A percentile compares a stretch with the other conserved stretches of the same genome.
phyloP scores from a whole-genome alignment of 2,797 vertebrate genomes.

The Macropodus opercularis region DNA sequence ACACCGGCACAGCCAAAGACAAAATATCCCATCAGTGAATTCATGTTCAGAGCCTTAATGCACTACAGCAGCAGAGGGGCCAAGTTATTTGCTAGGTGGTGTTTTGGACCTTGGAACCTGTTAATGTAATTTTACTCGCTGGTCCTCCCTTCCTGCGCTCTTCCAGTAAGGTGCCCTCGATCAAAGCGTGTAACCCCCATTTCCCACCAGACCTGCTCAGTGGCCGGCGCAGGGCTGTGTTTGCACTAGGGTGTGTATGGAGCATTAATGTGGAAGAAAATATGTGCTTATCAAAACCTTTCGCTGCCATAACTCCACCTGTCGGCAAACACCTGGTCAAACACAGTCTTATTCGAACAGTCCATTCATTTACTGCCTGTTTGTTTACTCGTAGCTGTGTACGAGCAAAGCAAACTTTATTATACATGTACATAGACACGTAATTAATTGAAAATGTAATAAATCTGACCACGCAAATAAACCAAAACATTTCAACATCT shows the following conservation, averaged over 20 bases:
- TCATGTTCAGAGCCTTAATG: conserved; percentile 37
- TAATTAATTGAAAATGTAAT: too few species aligned
- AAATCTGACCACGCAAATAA: too few species aligned
- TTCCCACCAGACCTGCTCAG: conserved; percentile 63
- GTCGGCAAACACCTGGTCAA: too few species aligned
- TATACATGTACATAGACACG: too few species aligned
- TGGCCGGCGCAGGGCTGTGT: conserved; percentile 50
- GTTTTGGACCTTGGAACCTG: conserved; percentile 67
- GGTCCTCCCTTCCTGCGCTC: conserved; percentile 55
- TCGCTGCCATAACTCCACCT: too few species aligned
- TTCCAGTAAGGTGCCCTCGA: conserved; percentile 67
- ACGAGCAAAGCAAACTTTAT: too few species aligned
- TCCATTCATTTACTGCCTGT: too few species aligned
- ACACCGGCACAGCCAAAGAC: conserved; percentile 24
- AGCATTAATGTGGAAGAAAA: conserved; percentile 49
- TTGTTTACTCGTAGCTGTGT: too few species aligned
- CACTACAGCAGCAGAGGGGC: conserved; percentile 32
- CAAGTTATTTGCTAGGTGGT: conserved; percentile 59
- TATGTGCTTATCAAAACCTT: conserved; percentile 40
- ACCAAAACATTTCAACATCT: too few species aligned
- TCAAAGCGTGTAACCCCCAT: conserved; percentile 73
- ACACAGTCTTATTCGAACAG: too few species aligned
- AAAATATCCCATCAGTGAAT: conserved; percentile 54
- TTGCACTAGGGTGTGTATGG: conserved; percentile 52
- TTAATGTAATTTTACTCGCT: conserved; percentile 66